phyloP scores from a whole-genome alignment of 2,113 vertebrate species.

The Hydrolagus affinis region DNA sequence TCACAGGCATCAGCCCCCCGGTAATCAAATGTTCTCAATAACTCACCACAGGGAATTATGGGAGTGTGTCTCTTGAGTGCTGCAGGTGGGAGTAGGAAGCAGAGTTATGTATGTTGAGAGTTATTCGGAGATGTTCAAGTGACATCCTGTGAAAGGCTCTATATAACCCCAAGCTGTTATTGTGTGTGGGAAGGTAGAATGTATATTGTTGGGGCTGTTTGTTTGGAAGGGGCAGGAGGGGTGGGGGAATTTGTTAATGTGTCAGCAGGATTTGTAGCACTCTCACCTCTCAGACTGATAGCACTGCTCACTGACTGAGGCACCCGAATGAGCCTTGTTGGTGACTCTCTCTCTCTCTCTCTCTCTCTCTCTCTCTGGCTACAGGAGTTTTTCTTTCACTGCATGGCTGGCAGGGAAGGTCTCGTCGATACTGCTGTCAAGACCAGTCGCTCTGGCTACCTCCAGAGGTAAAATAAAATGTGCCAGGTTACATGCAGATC shows the following conservation, averaged over 20 bases:
- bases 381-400: slow-evolving; percentile 97
- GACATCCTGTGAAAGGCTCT: background rate
- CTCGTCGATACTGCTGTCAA: slow-evolving; percentile 96
- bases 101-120: background rate
- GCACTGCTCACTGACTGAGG: too few relatives aligned
- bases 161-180: too few relatives aligned
- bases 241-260: too few relatives aligned
- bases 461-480: slow-evolving; percentile 70
- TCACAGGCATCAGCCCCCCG: slow-evolving; percentile 87
- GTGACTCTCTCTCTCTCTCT: too few relatives aligned
- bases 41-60: background rate
- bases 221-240: too few relatives aligned
- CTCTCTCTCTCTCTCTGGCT: slow-evolving; percentile 34
- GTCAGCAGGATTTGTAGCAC: too few relatives aligned
- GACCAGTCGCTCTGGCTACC: slow-evolving; percentile 90
- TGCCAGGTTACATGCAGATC: too few relatives aligned
- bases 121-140: too few relatives aligned
- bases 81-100: background rate
- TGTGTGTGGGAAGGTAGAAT: background rate
- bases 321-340: too few relatives aligned
- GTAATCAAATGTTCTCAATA: slow-evolving; percentile 50
- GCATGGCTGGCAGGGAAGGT: slow-evolving; percentile 95
- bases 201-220: too few relatives aligned
- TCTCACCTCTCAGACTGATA: too few relatives aligned
- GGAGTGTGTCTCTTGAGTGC: background rate